Percentiles rank a stretch among this genome's conserved stretches.
Conservation (phyloP, 2,888 invertebrate species). For the Autographa pulchrina region DNA sequence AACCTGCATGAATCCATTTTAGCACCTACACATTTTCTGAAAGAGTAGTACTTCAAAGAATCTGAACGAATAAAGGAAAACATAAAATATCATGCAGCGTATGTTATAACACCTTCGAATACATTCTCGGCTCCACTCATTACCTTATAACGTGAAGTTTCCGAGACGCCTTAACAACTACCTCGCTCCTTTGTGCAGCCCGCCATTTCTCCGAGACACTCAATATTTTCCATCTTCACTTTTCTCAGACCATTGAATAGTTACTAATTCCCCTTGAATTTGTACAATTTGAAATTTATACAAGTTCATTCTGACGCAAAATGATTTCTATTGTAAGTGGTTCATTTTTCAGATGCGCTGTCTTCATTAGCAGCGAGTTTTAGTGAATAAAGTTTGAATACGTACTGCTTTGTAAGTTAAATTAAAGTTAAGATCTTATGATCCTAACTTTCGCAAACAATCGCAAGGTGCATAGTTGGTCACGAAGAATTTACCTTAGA, state of each 20-base stretch:
- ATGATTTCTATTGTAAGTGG: conserved; percentile 21
- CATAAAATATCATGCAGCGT: conserved; percentile 15
- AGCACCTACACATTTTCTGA: neutral
- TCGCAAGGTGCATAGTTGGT: neutral
- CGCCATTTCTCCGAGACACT: conserved; percentile 18
- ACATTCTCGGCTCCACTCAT: conserved; percentile 16
- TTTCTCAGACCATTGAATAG: conserved; percentile 51
- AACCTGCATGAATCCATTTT: no score
- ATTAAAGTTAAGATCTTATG: conserved; percentile 4
- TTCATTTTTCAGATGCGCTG: conserved; percentile 3
- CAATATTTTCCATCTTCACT: conserved; percentile 45
- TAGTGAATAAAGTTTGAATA: neutral
- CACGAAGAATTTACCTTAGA: neutral
- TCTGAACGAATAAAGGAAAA: neutral
- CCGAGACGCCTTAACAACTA: conserved; percentile 16
- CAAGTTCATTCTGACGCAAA: conserved; percentile 25
- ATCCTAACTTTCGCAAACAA: neutral
- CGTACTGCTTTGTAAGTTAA: neutral
- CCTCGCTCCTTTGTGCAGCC: conserved; percentile 21
- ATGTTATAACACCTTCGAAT: conserved; percentile 10
- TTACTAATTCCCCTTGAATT: conserved; percentile 43
- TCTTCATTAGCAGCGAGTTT: neutral
- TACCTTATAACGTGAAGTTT: conserved; percentile 13
- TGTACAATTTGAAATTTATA: conserved; percentile 17
- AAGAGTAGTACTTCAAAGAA: neutral